Base-by-base conservation (phyloP, 2,888 invertebrate species). In the Sicus ferrugineus region DNA sequence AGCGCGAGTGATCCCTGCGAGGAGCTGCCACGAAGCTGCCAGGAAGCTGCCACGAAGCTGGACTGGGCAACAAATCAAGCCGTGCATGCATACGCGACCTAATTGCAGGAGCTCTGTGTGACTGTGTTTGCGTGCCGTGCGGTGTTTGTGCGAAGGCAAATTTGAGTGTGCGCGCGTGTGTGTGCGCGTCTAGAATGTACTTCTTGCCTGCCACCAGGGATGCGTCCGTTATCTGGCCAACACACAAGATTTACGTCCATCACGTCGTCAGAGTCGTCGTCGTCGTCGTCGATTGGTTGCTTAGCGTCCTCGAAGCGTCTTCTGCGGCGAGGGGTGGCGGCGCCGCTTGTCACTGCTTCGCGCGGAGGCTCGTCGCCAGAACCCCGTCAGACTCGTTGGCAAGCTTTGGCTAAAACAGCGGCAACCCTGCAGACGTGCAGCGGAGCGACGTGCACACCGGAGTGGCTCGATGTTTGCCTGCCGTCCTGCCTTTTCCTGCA, bases 21-120 rank as follows among this genome's bases (percentile, higher is more conserved):
- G 42, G 16, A 42, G 42, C 42, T 9, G 42, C 7, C 5, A n/a
- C 42, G 16, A 26, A 26, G 42, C n/a, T 4, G 42, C 11, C n/a
- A 42, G 42, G 16, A 42, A 42, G 42, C 42, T 9, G 42, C 7
- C 5, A n/a, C 42, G 16, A 26, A 26, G 31, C 38, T 34, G 54
- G 65, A 66, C n/a, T 38, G 65, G 65, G 9, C 34, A 66, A 38
- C 54, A 66, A 66, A 66, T 66, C 65, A 66, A 66, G 28, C 54
- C 65, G 54, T 52, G 54, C 65, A 66, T 54, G 65, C 21, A 38
- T 23, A 66, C 65, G 65, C 56, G 65, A 66, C 65, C 65, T 66
- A 66, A 66, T 66, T 56, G 54, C 28, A n/a, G n/a, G 7, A 31
- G 21, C 31, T 38, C 26, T n/a, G 3, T 16, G 28, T 28, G 54